A percentile compares a stretch with the other conserved stretches of the same genome.
phyloP scores from a whole-genome alignment of 2,888 invertebrate genomes.

The Sinopyrophorus schimmeli region DNA sequence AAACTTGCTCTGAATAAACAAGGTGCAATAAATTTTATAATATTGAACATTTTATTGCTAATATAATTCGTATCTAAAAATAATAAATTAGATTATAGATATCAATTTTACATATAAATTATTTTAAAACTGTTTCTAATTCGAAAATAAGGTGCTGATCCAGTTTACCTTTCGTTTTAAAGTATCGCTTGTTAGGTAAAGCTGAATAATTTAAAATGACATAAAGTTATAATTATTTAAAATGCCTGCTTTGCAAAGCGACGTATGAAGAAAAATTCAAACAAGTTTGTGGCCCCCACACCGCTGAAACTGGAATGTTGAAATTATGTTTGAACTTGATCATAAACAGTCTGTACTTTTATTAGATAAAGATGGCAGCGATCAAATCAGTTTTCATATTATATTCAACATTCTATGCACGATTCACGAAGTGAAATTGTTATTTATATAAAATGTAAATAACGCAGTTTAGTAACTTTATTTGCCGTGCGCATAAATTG shows the following conservation, averaged over 20 bases:
- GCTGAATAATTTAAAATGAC: constrained; percentile 12
- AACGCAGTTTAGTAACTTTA: constrained; percentile 24
- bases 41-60: constrained; percentile 13
- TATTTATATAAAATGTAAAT: constrained; percentile 32
- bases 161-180: constrained; percentile 15
- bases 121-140: constrained; percentile 15
- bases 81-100: constrained; percentile 22
- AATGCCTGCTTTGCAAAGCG: constrained; percentile 7
- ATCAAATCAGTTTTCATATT: constrained; percentile 29
- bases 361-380: constrained; percentile 29
- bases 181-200: constrained; percentile 11
- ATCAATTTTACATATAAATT: constrained; percentile 24
- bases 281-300: constrained; percentile 14
- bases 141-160: constrained; percentile 18
- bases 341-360: constrained; percentile 29
- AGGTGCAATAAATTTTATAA: too few species aligned
- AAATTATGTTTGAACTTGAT: constrained; percentile 27
- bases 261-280: constrained; percentile 18
- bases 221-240: constrained; percentile 14
- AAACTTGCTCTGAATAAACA: too few species aligned
- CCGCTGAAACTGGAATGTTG: constrained; percentile 20
- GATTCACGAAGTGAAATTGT: constrained; percentile 31
- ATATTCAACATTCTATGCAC: constrained; percentile 28
- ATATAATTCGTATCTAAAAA: constrained; percentile 13
- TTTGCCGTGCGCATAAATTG: constrained; percentile 22